phyloP scores from a whole-genome alignment of 2,113 vertebrate genomes.

The Podilymbus podiceps region DNA sequence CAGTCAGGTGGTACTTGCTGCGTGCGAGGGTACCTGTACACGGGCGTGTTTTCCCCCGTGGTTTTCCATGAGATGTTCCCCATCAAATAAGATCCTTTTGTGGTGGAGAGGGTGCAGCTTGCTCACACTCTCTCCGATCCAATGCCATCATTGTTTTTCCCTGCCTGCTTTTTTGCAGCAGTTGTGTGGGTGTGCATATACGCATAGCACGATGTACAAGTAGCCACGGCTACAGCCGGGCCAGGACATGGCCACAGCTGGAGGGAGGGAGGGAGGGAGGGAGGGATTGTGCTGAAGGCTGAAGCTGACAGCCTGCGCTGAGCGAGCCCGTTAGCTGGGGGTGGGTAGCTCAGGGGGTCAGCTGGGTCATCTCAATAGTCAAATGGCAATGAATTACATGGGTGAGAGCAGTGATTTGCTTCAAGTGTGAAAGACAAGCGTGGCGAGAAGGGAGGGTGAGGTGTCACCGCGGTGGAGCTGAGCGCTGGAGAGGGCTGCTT shows the following conservation, averaged over 20 bases:
- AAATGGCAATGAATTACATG: background rate
- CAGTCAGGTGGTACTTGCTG: background rate
- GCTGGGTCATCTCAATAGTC: fast-evolving
- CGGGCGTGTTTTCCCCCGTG: fast-evolving
- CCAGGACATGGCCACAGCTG: background rate
- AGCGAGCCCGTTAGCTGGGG: background rate
- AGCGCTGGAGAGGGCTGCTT: too few relatives aligned
- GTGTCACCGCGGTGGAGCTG: fast-evolving
- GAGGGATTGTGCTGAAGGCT: background rate
- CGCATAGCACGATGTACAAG: fast-evolving
- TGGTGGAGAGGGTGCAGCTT: background rate
- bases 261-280: background rate
- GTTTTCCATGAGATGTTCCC: background rate
- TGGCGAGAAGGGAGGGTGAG: fast-evolving
- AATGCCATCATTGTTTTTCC: fast-evolving
- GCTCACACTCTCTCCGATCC: fast-evolving
- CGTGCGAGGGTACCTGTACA: fast-evolving
- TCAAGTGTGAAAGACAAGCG: background rate
- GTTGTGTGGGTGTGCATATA: background rate
- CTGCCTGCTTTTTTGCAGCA: background rate
- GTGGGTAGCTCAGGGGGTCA: fast-evolving
- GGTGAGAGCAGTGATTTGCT: background rate
- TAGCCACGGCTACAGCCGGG: background rate
- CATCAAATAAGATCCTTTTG: fast-evolving
- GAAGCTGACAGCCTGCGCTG: background rate